phyloP scores from a whole-genome alignment of 2,888 invertebrate genomes.

The Leptinotarsa tumamoca region DNA sequence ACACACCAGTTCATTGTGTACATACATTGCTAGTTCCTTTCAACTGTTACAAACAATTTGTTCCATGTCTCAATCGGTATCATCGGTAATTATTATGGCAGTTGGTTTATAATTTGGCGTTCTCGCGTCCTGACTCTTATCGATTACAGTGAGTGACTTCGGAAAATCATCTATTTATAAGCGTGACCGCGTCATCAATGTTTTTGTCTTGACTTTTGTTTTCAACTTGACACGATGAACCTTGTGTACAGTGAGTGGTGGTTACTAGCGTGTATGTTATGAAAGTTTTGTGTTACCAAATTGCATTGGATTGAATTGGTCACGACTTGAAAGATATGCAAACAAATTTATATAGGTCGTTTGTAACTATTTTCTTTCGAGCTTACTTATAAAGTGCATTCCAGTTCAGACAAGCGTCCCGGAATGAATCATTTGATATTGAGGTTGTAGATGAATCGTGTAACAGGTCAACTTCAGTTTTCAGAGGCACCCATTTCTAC shows the following conservation, averaged over 20 bases:
- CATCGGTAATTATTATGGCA: background rate
- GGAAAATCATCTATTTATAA: background rate
- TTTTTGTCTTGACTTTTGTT: background rate
- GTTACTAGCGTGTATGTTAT: background rate
- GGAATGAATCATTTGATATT: too few relatives aligned
- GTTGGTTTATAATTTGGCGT: background rate
- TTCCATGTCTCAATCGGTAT: background rate
- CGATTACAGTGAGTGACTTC: background rate
- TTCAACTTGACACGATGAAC: background rate
- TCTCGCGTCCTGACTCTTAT: background rate
- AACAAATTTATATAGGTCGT: background rate
- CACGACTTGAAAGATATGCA: background rate
- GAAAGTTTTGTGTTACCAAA: background rate
- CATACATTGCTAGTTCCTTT: background rate
- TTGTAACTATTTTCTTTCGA: too few relatives aligned
- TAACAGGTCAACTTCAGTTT: too few relatives aligned
- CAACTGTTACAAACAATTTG: background rate
- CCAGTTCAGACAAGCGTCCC: too few relatives aligned
- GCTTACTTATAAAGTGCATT: too few relatives aligned
- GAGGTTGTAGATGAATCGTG: too few relatives aligned
- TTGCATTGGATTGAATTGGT: background rate
- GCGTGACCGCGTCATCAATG: background rate
- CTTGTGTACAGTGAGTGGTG: conserved; percentile 8
- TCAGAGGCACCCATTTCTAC: too few relatives aligned
- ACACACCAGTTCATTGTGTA: background rate